Evolutionary conservation across 2,797 vertebrate genomes (phyloP), one percentile per base, ranked within the genome.

Genomic region (Gila robusta): DNA sequence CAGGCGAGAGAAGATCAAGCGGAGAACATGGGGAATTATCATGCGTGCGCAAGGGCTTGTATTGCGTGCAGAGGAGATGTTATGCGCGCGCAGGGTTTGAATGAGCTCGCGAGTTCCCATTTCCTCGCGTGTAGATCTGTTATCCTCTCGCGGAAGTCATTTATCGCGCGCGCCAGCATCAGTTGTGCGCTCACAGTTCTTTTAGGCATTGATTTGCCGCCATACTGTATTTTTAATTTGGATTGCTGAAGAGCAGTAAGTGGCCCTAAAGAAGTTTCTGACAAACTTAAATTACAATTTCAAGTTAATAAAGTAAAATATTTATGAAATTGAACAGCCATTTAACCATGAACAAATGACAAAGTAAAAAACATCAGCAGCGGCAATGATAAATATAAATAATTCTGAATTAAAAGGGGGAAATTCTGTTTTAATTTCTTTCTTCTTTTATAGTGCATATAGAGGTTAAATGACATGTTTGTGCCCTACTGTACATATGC

Each of bases 391-490:
- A 35, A 35, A 56, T 66, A 77, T 35, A 23, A 76, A 39, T 78
- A 77, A 59, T 56, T 54, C 1, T 5, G 5, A 21, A 56, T 8
- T 23, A 59, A 37, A 77, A 12, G 32, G 19, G 17, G 5, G 44
- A 1, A 37, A 37, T 56, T 14, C 2, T 12, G 14, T 77, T 77
- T 5, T 9, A n/a, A 77, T 23, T 2, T 3, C 10, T 76, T 35
- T 35, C 9, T 14, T 7, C 1, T 76, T 54, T 35, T 56, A 37
- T 6, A 77, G 32, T 37, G 32, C 52, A 77, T 39, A 17, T 17
- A 37, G 49, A 56, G 23, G 28, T 54, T 76, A 76, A 39, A 79
- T 79, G 2, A 79, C 12, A 37, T 62, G 8, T 62, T 79, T 79
- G 23, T 77, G 49, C 49, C 28, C 1, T 19, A 26, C 76, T 59